Base-by-base conservation (phyloP, 23 tunicate species). In the Halocynthia roretzi region DNA sequence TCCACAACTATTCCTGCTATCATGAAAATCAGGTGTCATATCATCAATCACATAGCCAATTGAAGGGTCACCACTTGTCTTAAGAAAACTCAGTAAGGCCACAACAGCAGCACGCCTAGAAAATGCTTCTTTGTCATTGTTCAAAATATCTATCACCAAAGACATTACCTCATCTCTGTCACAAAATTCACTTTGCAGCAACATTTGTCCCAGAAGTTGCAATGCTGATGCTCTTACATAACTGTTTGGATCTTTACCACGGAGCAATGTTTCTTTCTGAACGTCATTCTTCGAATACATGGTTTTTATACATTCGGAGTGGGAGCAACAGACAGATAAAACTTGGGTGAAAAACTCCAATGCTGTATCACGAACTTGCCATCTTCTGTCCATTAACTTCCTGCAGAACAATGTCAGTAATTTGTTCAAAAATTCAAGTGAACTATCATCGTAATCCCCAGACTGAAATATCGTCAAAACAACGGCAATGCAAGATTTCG, bases 291-390 rank as follows among this genome's bases (percentile, higher is more conserved):
- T 6, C 11, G 1, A 2, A 50, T 17, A 71, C 15, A 71, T 50
- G 56, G 10, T 44, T 48, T 12, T 40, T 14, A 50, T 40, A 15
- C 31, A 20, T 15, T 74, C 56, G 5, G 62, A 8, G 56, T 50
- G 64, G 0, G 14, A 54, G 65, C n/a, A 56, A 10, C 20, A 74
- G 18, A 8, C 23, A 31, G 44, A 31, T 31, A 31, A 4, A 31
- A 31, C 44, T 31, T 31, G 9, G 8, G 78, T 54, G 48, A 74
- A 74, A 74, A 74, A 74, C 56, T 74, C 62, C 50, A 74, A 48
- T 18, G 78, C 63, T 21, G 78, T 54, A 54, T 74, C 78, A 22
- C 78, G 55, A 17, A 56, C 40, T 15, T 74, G 64, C 78, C 78
- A 74, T 20, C 78, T 53, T 10, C 78, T 40, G 31, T 74, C 78